Evolutionary conservation across 2,888 invertebrate genomes (phyloP).

Genomic region (Deilephila porcellus): DNA sequence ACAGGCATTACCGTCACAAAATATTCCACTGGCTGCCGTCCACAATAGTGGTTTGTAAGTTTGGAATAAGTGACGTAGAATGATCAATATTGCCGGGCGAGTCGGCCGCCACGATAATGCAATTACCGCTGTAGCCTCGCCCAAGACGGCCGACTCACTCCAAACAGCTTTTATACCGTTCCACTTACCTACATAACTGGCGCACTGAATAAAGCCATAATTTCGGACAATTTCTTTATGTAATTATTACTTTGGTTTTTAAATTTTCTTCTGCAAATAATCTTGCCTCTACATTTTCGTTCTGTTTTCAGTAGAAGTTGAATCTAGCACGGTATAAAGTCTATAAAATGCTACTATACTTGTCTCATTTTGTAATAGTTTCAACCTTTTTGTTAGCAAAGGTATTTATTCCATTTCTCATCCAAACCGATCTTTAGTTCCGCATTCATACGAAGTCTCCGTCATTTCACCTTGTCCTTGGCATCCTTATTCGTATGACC

Average conservation of each 20-base stretch:
- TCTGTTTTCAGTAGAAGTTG: too few species aligned
- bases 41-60: conserved; percentile 44
- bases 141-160: conserved; percentile 45
- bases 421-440: too few species aligned
- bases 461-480: too few species aligned
- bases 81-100: conserved; percentile 70
- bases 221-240: conserved; percentile 21
- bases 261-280: too few species aligned
- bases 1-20: background rate
- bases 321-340: too few species aligned
- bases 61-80: conserved; percentile 69
- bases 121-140: conserved; percentile 66
- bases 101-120: conserved; percentile 67
- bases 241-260: background rate
- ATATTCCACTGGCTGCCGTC: background rate
- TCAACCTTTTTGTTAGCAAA: too few species aligned
- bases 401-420: too few species aligned
- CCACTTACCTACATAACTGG: conserved; percentile 46
- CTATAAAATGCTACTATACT: too few species aligned
- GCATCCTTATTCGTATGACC: too few species aligned
- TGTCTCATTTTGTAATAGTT: too few species aligned
- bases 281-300: too few species aligned
- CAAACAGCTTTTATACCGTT: conserved; percentile 38
- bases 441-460: too few species aligned
- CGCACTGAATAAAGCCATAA: conserved; percentile 29